phyloP scores from a whole-genome alignment of 2,113 vertebrate genomes.

The Elephas maximus region DNA sequence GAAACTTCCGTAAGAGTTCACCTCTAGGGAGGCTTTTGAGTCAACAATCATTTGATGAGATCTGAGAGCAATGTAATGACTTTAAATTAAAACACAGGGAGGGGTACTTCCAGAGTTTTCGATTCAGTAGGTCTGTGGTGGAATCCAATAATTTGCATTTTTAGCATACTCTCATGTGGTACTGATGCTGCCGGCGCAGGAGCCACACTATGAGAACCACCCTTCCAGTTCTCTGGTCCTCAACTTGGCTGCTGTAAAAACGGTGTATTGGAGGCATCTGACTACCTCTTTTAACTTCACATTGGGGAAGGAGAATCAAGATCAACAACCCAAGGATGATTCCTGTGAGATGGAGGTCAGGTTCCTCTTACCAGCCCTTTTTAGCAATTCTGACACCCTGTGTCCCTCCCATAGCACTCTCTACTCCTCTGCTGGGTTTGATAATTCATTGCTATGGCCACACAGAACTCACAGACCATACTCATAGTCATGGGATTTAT shows the following conservation, averaged over 20 bases:
- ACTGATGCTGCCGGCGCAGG: neutral
- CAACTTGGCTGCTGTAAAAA: neutral
- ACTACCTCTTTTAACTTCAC: no score
- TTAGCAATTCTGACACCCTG: no score
- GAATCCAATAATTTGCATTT: neutral
- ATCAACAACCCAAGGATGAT: no score
- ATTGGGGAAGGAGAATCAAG: no score
- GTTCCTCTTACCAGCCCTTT: no score
- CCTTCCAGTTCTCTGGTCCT: neutral
- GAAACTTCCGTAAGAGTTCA: neutral
- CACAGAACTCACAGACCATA: no score
- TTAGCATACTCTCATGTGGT: neutral
- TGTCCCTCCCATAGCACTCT: no score
- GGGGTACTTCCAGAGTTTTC: neutral
- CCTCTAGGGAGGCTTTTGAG: neutral
- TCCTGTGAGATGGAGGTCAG: no score
- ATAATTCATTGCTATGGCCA: no score
- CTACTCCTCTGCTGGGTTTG: no score
- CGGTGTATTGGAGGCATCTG: no score
- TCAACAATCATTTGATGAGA: neutral
- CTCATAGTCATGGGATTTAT: no score
- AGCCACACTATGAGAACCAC: neutral
- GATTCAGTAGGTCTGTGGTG: neutral
- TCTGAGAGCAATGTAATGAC: neutral
- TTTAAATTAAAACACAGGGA: neutral